Evolutionary conservation across 2,888 invertebrate genomes (phyloP).

Genomic region (Himalopsyche kuldschensis): DNA sequence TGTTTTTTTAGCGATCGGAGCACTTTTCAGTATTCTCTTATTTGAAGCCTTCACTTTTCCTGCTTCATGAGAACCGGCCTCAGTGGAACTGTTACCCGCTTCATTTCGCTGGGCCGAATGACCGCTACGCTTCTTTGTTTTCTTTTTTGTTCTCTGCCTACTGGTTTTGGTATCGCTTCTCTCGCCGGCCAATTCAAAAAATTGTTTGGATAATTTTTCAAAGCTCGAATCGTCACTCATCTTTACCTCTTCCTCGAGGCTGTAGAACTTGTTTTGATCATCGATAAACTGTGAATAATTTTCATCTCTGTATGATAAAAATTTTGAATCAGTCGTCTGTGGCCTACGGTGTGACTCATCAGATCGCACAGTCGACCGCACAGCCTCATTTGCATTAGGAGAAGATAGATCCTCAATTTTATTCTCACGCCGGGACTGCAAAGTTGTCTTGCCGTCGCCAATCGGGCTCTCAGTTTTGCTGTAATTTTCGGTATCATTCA

Average conservation of each 20-base stretch:
- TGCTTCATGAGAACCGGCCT: conserved; percentile 9
- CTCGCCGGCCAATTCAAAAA: neutral
- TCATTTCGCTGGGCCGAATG: conserved; percentile 2
- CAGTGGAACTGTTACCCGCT: conserved; percentile 18
- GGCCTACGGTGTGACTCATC: neutral
- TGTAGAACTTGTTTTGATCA: conserved; percentile 17
- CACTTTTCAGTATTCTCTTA: conserved; percentile 24
- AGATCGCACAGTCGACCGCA: neutral
- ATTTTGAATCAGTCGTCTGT: neutral
- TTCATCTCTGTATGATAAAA: neutral
- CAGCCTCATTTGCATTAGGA: neutral
- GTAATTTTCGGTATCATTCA: neutral
- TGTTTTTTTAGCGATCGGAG: conserved; percentile 21
- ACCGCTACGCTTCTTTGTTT: conserved; percentile 30
- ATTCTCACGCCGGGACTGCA: neutral
- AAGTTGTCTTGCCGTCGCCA: neutral
- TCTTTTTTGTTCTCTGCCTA: conserved; percentile 25
- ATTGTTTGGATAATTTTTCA: conserved; percentile 16
- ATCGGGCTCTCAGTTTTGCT: neutral
- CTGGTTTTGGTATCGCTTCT: conserved; percentile 2
- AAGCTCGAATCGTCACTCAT: conserved; percentile 2
- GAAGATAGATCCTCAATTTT: neutral
- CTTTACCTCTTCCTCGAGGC: neutral
- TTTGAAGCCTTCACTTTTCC: conserved; percentile 19
- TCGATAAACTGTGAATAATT: conserved; percentile 12